Conservation (phyloP, 2,113 vertebrate species). For the Otocyon megalotis region DNA sequence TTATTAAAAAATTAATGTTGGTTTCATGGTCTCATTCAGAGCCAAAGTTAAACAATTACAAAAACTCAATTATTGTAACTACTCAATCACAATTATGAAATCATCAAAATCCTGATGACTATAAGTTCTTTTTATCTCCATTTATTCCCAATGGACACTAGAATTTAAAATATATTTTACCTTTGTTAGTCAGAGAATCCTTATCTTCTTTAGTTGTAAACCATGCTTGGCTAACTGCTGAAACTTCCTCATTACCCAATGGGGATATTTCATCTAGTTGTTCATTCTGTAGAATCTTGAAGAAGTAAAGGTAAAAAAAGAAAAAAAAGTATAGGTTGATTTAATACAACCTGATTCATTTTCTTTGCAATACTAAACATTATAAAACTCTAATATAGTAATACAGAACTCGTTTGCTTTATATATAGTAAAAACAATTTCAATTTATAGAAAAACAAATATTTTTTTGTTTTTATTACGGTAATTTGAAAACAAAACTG, state of each 20-base stretch:
- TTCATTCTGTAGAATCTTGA: conserved; percentile 94
- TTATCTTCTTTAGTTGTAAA: conserved; percentile 99
- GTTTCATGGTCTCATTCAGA: conserved; percentile 1
- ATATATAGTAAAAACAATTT: background rate
- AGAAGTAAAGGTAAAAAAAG: conserved; percentile 65
- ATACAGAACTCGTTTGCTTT: background rate
- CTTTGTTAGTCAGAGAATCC: conserved; percentile 97
- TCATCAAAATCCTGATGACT: conserved; percentile 26
- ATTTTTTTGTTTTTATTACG: conserved; percentile 11
- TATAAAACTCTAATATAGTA: conserved; percentile 45
- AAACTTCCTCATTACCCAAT: conserved; percentile 92
- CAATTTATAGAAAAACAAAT: background rate
- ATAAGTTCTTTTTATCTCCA: background rate
- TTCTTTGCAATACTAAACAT: conserved; percentile 2
- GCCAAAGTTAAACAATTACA: conserved; percentile 39
- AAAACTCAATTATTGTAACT: background rate
- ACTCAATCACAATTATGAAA: background rate
- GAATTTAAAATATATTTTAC: conserved; percentile 83
- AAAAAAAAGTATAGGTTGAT: background rate
- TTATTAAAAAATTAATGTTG: background rate
- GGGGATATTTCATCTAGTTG: conserved; percentile 90
- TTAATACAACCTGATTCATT: background rate
- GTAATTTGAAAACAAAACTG: conserved; percentile 14
- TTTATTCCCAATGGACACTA: background rate
- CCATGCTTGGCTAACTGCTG: conserved; percentile 98